phyloP scores from a whole-genome alignment of 2,113 vertebrate species.

The Ochotona princeps region DNA sequence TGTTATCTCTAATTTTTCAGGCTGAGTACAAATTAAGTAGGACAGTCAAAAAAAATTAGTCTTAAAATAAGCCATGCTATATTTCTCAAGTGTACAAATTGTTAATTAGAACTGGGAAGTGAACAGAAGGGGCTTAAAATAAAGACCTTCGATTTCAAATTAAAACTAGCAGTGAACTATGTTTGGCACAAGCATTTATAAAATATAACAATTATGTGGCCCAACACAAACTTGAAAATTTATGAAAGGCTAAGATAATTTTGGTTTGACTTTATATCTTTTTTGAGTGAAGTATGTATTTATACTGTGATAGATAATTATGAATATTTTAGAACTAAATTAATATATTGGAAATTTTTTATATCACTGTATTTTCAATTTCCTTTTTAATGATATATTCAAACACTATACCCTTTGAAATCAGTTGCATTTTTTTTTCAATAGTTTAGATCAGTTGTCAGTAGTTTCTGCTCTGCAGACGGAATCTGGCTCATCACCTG shows the following conservation, averaged over 20 bases:
- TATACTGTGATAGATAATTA: constrained; percentile 16
- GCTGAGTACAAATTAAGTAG: constrained; percentile 81
- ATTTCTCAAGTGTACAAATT: constrained; percentile 81
- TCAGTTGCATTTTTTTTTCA: constrained; percentile 5
- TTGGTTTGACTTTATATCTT: constrained; percentile 8
- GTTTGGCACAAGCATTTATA: neutral
- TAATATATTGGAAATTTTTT: neutral
- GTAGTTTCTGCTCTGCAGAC: neutral
- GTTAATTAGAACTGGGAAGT: constrained; percentile 82
- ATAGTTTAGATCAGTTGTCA: neutral
- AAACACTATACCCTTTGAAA: neutral
- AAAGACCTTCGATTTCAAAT: constrained; percentile 72
- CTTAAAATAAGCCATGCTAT: constrained; percentile 76
- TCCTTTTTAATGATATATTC: neutral
- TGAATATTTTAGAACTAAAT: constrained; percentile 34
- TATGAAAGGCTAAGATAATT: constrained; percentile 46
- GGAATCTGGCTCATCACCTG: neutral
- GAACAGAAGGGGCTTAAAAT: constrained; percentile 76
- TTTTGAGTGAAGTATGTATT: neutral
- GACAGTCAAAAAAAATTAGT: constrained; percentile 72
- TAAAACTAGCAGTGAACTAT: constrained; percentile 60
- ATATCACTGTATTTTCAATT: constrained; percentile 2
- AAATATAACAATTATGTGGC: neutral
- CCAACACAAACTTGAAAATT: constrained; percentile 39
- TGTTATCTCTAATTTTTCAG: constrained; percentile 75